Evolutionary conservation across 1,140 invertebrate species (phyloP).

Genomic region (Eupeodes corollae): DNA sequence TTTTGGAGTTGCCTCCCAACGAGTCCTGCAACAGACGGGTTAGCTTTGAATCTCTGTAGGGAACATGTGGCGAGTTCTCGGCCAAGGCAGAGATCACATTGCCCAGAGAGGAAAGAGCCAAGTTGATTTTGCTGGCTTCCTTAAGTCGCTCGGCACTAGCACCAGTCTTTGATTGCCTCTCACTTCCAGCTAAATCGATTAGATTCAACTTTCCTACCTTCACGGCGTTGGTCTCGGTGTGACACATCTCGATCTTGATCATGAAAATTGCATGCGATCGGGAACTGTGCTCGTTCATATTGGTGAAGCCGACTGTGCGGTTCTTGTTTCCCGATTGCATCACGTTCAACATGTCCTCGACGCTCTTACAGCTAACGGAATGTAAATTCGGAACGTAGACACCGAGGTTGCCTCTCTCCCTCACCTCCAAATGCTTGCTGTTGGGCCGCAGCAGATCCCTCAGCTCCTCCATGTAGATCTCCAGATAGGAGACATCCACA

Average conservation of each 20-base stretch:
- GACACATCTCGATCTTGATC: constrained; percentile 92
- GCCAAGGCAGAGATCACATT: constrained; percentile 93
- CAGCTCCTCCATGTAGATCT: constrained; percentile 91
- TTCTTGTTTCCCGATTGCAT: constrained; percentile 85
- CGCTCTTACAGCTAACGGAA: constrained; percentile 80
- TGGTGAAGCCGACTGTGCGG: constrained; percentile 84
- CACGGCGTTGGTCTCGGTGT: constrained; percentile 55
- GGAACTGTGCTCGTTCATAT: constrained; percentile 99
- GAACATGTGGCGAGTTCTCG: constrained; percentile 77
- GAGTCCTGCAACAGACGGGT: constrained; percentile 88
- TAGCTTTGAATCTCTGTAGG: constrained; percentile 89
- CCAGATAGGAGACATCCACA: constrained; percentile 84
- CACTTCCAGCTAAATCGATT: constrained; percentile 71
- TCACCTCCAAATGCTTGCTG: constrained; percentile 56
- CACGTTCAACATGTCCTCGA: constrained; percentile 79
- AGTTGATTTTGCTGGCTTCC: constrained; percentile 92
- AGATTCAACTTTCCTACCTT: constrained; percentile 64
- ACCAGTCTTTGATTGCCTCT: constrained; percentile 84
- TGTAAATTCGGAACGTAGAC: constrained; percentile 90
- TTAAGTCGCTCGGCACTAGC: constrained; percentile 81
- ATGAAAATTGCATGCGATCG: constrained; percentile 97
- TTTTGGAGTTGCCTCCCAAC: constrained; percentile 89
- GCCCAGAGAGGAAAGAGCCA: constrained; percentile 80
- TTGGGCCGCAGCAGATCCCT: constrained; percentile 84
- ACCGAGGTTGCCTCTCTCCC: constrained; percentile 61